Percentiles rank a stretch among this genome's conserved stretches.
Evolutionary conservation across 2,888 invertebrate genomes (phyloP).

Genomic region (Mimachlamys varia): DNA sequence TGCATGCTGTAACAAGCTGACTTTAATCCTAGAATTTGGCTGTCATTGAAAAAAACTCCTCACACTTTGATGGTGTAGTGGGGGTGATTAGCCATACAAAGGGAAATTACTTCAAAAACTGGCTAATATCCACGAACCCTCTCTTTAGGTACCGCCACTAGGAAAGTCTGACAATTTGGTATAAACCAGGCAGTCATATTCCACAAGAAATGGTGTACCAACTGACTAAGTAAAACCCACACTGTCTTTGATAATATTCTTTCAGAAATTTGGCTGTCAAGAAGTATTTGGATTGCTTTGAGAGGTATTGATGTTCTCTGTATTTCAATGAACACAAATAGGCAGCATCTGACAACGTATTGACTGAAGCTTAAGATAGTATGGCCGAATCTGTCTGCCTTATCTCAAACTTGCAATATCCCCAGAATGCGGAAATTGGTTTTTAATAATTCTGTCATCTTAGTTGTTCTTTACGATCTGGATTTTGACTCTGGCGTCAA

Average conservation of each 20-base stretch:
- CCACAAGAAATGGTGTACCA: not conserved
- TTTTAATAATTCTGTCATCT: conserved; percentile 36
- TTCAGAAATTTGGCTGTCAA: not conserved
- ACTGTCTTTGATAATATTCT: not conserved
- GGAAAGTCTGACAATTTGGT: too few species aligned
- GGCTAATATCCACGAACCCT: too few species aligned
- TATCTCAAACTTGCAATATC: not conserved
- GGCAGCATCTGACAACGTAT: not conserved
- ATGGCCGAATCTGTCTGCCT: not conserved
- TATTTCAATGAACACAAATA: not conserved
- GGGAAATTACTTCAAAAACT: too few species aligned
- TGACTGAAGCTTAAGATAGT: conserved; percentile 6
- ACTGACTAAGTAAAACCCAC: not conserved
- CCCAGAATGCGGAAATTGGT: conserved; percentile 5
- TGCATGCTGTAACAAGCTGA: too few species aligned
- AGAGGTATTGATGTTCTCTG: not conserved
- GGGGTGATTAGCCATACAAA: too few species aligned
- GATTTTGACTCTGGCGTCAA: conserved; percentile 14
- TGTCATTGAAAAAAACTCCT: too few species aligned
- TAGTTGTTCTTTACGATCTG: conserved; percentile 6
- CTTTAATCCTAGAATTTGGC: too few species aligned
- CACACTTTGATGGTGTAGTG: too few species aligned
- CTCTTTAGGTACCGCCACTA: too few species aligned
- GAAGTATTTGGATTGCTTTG: conserved; percentile 1
- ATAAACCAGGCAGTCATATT: not conserved